Conservation (phyloP, 2,797 vertebrate species). For the Salarias fasciatus region DNA sequence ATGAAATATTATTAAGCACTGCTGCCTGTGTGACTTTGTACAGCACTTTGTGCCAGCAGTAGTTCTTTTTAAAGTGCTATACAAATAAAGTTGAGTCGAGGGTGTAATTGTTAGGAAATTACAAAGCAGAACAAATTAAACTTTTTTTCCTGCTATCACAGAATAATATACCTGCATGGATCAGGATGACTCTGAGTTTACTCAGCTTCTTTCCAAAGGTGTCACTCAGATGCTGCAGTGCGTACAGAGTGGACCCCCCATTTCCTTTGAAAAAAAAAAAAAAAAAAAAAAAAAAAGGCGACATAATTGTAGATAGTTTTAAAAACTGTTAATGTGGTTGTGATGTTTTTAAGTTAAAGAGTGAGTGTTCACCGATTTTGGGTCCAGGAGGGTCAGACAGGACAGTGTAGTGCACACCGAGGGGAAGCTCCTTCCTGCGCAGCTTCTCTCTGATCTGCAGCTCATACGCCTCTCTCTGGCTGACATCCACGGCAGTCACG, state of each 20-base stretch:
- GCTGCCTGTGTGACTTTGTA: too few relatives aligned
- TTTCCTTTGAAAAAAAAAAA: slow-evolving; percentile 83
- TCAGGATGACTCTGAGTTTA: slow-evolving; percentile 86
- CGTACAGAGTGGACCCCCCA: slow-evolving; percentile 92
- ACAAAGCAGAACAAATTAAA: too few relatives aligned
- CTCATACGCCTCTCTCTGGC: slow-evolving; percentile 86
- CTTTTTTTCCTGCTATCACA: too few relatives aligned
- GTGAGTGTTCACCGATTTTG: slow-evolving; percentile 84
- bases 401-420: slow-evolving; percentile 85
- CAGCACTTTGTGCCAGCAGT: too few relatives aligned
- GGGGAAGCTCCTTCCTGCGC: slow-evolving; percentile 84
- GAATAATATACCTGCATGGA: slow-evolving; percentile 88
- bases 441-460: slow-evolving; percentile 87
- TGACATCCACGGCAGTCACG: slow-evolving; percentile 87
- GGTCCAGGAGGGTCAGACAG: slow-evolving; percentile 88
- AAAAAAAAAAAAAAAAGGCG: too few relatives aligned
- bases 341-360: too few relatives aligned
- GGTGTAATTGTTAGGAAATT: too few relatives aligned
- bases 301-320: too few relatives aligned
- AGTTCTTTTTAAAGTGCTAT: too few relatives aligned
- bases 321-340: too few relatives aligned
- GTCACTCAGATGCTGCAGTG: slow-evolving; percentile 83
- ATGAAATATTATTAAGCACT: too few relatives aligned
- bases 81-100: too few relatives aligned
- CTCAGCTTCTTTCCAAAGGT: slow-evolving; percentile 84